Evolutionary conservation across 2,797 vertebrate genomes (phyloP).

Genomic region (Aeoliscus strigatus): DNA sequence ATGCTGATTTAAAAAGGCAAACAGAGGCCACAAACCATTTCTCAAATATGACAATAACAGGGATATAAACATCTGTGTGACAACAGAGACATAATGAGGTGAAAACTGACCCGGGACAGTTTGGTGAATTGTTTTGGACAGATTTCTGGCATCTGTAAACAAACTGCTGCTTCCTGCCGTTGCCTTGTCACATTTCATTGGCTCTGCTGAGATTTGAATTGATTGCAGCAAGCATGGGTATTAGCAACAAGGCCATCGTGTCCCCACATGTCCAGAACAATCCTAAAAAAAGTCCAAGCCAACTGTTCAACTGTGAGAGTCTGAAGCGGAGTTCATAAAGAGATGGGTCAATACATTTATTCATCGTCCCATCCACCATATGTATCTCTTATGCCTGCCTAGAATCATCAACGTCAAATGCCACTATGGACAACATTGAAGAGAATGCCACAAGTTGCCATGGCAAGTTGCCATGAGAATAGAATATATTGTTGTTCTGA

Average conservation of each 20-base stretch:
- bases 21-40: neutral
- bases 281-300: slow-evolving; percentile 18
- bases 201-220: slow-evolving; percentile 12
- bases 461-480: too few species aligned
- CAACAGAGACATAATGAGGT: slow-evolving; percentile 4
- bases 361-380: too few species aligned
- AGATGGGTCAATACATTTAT: too few species aligned
- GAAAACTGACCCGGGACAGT: slow-evolving; percentile 18
- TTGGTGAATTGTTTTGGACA: slow-evolving; percentile 17
- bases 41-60: neutral
- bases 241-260: slow-evolving; percentile 20
- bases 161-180: slow-evolving; percentile 1
- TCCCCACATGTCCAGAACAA: slow-evolving; percentile 8
- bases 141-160: slow-evolving; percentile 34
- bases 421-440: too few species aligned
- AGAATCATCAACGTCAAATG: too few species aligned
- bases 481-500: too few species aligned
- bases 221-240: slow-evolving; percentile 30
- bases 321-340: too few species aligned
- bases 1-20: slow-evolving; percentile 4
- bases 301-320: slow-evolving; percentile 6
- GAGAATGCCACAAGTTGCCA: too few species aligned
- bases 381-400: too few species aligned
- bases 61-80: neutral
- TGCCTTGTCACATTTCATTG: slow-evolving; percentile 15